A percentile compares a stretch with the other conserved stretches of the same genome.
Conservation (phyloP, 2,797 vertebrate species). For the Lepilemur ruficaudatus region DNA sequence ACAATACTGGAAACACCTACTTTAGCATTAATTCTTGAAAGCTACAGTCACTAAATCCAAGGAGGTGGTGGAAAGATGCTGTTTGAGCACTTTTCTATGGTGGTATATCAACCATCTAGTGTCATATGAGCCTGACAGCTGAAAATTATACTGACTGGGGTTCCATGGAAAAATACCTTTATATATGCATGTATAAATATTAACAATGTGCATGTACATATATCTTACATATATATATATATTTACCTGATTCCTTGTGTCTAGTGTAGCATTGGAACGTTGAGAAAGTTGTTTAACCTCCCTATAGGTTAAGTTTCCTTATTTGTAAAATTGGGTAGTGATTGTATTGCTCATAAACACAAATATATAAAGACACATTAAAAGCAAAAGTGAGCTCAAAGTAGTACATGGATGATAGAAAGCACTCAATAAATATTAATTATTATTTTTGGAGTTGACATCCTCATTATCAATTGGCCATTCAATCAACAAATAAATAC, state of each 20-base stretch:
- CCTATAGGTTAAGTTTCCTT: not conserved
- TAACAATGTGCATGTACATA: too few relatives aligned
- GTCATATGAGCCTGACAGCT: not conserved
- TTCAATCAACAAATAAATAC: not conserved
- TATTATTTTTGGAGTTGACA: not conserved
- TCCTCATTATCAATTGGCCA: not conserved
- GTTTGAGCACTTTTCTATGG: not conserved
- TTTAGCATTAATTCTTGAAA: not conserved
- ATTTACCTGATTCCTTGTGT: not conserved
- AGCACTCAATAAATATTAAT: not conserved
- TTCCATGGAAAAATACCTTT: not conserved
- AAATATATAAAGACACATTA: not conserved
- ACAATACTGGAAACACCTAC: not conserved
- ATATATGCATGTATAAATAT: not conserved
- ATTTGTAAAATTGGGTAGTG: not conserved
- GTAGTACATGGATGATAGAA: not conserved
- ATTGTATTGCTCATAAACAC: not conserved
- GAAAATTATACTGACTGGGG: not conserved
- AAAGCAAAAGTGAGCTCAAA: not conserved
- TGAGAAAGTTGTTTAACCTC: not conserved
- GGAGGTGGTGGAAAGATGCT: not conserved
- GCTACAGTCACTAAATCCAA: not conserved
- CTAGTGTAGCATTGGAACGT: not conserved
- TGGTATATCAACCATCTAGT: not conserved
- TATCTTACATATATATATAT: too few relatives aligned